Conservation (phyloP, 2,888 invertebrate species). For the Chironomus riparius region DNA sequence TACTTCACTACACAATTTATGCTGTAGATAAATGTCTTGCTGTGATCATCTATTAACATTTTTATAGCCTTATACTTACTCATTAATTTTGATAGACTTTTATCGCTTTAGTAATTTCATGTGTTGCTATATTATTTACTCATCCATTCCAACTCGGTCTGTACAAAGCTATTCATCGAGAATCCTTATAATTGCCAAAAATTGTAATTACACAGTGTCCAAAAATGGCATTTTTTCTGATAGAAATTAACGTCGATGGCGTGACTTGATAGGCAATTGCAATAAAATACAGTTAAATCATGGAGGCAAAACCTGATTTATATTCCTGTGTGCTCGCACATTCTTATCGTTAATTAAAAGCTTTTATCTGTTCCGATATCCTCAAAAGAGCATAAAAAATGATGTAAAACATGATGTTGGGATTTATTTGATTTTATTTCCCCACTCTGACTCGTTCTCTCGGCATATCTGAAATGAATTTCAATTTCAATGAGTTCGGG, state of each 20-base stretch:
- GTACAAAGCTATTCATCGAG: too few species aligned
- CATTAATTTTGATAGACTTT: conserved; percentile 16
- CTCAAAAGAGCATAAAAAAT: not conserved
- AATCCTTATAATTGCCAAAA: too few species aligned
- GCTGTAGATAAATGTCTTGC: not conserved
- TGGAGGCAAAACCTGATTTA: not conserved
- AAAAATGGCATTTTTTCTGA: not conserved
- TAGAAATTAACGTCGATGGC: not conserved
- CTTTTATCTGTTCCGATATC: not conserved
- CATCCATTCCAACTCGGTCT: too few species aligned
- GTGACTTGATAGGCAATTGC: not conserved
- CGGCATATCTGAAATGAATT: not conserved
- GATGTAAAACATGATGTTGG: not conserved
- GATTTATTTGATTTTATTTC: not conserved
- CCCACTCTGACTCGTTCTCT: not conserved
- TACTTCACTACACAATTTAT: not conserved
- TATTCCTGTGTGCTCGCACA: not conserved
- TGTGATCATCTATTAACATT: conserved; percentile 11
- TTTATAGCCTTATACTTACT: not conserved
- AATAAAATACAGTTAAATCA: not conserved
- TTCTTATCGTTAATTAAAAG: not conserved
- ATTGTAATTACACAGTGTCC: too few species aligned
- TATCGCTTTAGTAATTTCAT: not conserved
- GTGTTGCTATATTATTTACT: not conserved
- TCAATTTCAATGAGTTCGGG: not conserved